These are phyloP conservation scores for Megalops atlanticus DNA, from an alignment of 2,113 vertebrate species.

Conservation along the genomic window DNA sequence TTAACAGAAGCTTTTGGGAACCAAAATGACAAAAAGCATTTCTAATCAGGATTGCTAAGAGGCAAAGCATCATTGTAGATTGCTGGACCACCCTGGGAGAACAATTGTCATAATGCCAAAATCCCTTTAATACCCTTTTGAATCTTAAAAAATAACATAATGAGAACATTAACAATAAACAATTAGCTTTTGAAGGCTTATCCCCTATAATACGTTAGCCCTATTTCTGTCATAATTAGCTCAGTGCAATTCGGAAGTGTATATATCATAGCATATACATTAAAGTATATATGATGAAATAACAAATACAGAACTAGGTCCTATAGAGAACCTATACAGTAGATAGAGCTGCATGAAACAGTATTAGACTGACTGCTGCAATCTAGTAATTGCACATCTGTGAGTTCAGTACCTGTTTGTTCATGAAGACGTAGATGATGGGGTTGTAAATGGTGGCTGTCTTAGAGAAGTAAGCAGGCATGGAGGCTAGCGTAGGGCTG, in stretches of 20 bases:
- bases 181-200: not conserved
- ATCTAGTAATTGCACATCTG: no score
- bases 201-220: not conserved
- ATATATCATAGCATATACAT: no score
- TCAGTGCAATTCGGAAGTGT: not conserved
- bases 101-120: not conserved
- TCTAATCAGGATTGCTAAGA: not conserved
- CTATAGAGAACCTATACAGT: no score
- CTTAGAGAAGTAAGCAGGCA: slow-evolving; percentile 71
- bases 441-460: slow-evolving; percentile 64
- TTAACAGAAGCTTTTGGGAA: not conserved
- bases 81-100: not conserved
- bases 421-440: slow-evolving; percentile 69
- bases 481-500: slow-evolving; percentile 54
- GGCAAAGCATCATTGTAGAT: not conserved
- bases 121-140: no score
- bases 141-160: not conserved
- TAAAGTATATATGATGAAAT: no score
- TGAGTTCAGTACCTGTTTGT: slow-evolving; percentile 58
- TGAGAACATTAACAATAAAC: not conserved
- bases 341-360: no score
- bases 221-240: not conserved
- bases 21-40: not conserved
- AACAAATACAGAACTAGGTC: no score
- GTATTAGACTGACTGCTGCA: no score